phyloP scores from a whole-genome alignment of 2,113 vertebrate genomes.

The Brachionichthys hirsutus region DNA sequence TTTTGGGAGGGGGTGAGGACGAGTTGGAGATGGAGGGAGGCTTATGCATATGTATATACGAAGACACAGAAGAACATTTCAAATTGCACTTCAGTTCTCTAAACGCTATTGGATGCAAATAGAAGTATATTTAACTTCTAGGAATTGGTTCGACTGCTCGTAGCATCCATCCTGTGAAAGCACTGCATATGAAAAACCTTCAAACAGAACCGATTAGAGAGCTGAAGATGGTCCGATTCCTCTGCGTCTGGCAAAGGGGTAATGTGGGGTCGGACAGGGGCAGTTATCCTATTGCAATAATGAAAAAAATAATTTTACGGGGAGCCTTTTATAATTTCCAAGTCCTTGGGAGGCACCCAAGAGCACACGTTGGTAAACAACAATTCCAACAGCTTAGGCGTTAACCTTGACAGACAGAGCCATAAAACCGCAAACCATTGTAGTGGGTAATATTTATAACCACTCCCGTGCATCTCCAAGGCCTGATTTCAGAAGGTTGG shows the following conservation, averaged over 20 bases:
- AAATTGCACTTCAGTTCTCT: neutral
- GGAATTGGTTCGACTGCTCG: neutral
- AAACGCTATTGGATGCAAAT: neutral
- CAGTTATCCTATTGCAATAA: neutral
- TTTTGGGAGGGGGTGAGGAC: conserved; percentile 15
- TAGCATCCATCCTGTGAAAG: neutral
- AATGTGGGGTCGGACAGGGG: conserved; percentile 2
- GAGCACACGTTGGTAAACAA: conserved; percentile 1
- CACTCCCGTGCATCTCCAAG: neutral
- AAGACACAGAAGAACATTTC: neutral
- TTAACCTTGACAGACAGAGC: conserved; percentile 6
- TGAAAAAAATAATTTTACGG: conserved; percentile 1
- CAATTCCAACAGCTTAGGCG: neutral
- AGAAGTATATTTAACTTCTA: neutral
- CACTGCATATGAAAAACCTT: neutral
- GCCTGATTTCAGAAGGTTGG: neutral
- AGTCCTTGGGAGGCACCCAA: conserved; percentile 10
- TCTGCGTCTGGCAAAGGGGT: neutral
- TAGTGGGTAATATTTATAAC: neutral
- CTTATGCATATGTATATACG: neutral
- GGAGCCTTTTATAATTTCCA: neutral
- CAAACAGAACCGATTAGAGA: neutral
- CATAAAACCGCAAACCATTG: neutral
- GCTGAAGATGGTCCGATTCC: neutral
- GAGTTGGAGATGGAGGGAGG: neutral